Evolutionary conservation across 2,888 invertebrate genomes (phyloP).

Genomic region (Epirrhoe tristata): DNA sequence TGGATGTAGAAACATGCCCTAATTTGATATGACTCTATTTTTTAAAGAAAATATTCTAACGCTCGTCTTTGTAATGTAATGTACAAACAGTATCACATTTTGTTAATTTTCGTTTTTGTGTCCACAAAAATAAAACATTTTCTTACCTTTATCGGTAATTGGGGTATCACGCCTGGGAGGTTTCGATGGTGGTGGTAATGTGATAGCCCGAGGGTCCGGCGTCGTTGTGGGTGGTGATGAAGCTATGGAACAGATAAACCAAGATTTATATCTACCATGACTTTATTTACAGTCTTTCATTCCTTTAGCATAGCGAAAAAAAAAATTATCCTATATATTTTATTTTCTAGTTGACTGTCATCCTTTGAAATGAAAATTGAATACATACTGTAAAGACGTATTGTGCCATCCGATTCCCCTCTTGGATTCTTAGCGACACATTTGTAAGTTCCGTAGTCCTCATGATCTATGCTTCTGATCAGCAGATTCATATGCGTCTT

Average conservation of each 20-base stretch:
- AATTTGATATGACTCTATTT: background rate
- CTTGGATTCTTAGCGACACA: slow-evolving; percentile 96
- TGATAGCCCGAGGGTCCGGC: slow-evolving; percentile 89
- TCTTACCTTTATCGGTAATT: slow-evolving; percentile 75
- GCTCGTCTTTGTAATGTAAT: background rate
- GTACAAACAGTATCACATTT: no score
- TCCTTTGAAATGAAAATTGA: no score
- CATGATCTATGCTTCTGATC: slow-evolving; percentile 90
- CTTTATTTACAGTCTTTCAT: no score
- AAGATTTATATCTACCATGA: background rate
- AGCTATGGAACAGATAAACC: slow-evolving; percentile 73
- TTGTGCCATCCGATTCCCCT: slow-evolving; percentile 95
- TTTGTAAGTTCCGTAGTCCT: slow-evolving; percentile 95
- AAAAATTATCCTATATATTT: no score
- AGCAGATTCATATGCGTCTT: slow-evolving; percentile 95
- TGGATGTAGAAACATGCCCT: background rate
- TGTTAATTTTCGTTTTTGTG: no score
- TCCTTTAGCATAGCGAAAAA: no score
- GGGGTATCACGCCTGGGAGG: slow-evolving; percentile 79
- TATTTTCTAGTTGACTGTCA: no score
- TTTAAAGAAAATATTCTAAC: background rate
- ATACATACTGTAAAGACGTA: slow-evolving; percentile 93
- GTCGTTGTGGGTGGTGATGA: slow-evolving; percentile 93
- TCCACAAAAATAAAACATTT: background rate
- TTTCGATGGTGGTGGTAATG: slow-evolving; percentile 73